Percentiles rank a stretch among this genome's conserved stretches.
Evolutionary conservation across 2,888 invertebrate species (phyloP).

Genomic region (Loripinus fragilis): DNA sequence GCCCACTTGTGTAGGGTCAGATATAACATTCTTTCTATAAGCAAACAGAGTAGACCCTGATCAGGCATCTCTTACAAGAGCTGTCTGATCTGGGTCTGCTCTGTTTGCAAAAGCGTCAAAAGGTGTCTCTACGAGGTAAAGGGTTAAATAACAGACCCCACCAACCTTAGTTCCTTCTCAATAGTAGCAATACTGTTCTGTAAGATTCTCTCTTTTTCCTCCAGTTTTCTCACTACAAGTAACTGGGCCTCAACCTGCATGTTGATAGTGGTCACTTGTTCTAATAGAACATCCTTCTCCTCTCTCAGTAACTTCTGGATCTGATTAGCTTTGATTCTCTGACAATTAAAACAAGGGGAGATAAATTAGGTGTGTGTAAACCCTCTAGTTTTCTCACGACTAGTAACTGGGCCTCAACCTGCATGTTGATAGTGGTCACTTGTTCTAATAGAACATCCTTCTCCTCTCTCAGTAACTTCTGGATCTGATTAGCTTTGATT

Average conservation of each 20-base stretch:
- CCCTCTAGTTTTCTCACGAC: conserved; percentile 97
- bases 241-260: conserved; percentile 97
- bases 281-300: conserved; percentile 96
- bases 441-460: conserved; percentile 96
- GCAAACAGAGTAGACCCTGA: no score
- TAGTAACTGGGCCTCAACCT: conserved; percentile 97
- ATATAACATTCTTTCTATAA: no score
- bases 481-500: conserved; percentile 91
- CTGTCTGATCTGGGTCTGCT: no score
- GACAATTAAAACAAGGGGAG: conserved; percentile 29
- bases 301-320: conserved; percentile 96
- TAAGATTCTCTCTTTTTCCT: conserved; percentile 97
- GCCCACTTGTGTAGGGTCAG: no score
- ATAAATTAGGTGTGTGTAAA: no score
- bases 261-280: conserved; percentile 92
- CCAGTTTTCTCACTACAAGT: conserved; percentile 95
- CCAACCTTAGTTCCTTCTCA: conserved; percentile 94
- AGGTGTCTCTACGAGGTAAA: no score
- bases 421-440: conserved; percentile 91
- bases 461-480: conserved; percentile 96
- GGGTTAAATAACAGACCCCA: no score
- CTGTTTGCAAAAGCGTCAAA: no score
- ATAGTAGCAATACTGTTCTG: conserved; percentile 96
- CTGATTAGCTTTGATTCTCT: conserved; percentile 89
- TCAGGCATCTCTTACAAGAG: no score